These are phyloP conservation scores for Bombus pyrosoma DNA, from an alignment of 1,140 invertebrate genomes.

Conservation along the genomic window DNA sequence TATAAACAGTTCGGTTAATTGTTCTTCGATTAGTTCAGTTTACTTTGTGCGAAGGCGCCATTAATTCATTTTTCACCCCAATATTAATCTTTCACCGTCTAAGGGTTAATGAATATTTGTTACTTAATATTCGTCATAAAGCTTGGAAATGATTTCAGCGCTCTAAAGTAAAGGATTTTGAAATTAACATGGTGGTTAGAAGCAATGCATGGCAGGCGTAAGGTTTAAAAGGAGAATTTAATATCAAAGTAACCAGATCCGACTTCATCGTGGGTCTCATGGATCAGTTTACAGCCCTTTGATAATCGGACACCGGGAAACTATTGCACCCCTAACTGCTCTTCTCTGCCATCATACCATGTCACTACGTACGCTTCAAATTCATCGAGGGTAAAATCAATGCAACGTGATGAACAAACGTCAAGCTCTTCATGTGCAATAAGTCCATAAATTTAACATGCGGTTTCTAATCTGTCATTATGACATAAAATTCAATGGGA, in stretches of 20 bases:
- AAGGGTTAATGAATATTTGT: not conserved
- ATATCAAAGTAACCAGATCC: conserved; percentile 74
- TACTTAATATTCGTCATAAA: not conserved
- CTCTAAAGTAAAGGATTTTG: not conserved
- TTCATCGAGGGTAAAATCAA: conserved; percentile 37
- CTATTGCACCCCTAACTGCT: conserved; percentile 66
- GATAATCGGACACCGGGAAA: conserved; percentile 72
- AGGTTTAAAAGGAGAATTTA: conserved; percentile 74
- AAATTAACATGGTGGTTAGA: conserved; percentile 25
- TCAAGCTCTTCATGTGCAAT: not conserved
- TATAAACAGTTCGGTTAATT: not conserved
- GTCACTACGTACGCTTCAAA: conserved; percentile 18
- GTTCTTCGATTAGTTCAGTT: not conserved
- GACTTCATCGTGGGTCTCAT: conserved; percentile 66
- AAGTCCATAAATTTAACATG: not conserved
- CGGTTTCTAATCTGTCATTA: not conserved
- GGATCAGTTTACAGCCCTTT: conserved; percentile 74
- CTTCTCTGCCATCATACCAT: conserved; percentile 11
- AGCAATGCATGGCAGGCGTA: conserved; percentile 39
- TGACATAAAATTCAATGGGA: not conserved
- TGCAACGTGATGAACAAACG: not conserved
- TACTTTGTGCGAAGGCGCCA: not conserved
- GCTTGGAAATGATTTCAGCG: too few relatives aligned
- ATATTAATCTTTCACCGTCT: too few relatives aligned
- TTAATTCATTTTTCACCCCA: not conserved